Percentiles rank a stretch among this genome's conserved stretches.
Conservation (phyloP, 2,797 vertebrate species). For the Phataginus tetradactyla region DNA sequence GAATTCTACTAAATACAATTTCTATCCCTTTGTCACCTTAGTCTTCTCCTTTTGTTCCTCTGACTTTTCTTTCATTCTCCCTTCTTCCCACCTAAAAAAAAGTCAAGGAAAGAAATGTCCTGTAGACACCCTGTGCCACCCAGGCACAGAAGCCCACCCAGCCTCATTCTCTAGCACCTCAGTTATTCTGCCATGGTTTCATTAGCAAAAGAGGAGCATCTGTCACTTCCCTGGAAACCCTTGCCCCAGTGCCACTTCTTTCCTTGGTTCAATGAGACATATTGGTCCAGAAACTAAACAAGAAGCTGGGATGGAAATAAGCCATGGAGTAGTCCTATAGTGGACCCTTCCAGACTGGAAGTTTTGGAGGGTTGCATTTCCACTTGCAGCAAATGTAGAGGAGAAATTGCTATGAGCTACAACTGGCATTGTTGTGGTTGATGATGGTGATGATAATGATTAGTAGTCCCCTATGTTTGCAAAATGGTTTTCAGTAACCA, state of each 20-base stretch:
- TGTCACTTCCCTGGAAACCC: constrained; percentile 4
- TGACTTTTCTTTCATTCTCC: constrained; percentile 36
- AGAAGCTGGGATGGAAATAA: background rate
- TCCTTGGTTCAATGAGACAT: background rate
- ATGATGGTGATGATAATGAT: background rate
- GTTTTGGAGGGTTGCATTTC: background rate
- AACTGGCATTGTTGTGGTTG: background rate
- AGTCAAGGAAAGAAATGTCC: constrained; percentile 3
- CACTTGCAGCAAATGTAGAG: constrained; percentile 15
- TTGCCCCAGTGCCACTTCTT: background rate
- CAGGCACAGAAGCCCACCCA: background rate
- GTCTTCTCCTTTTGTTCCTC: constrained; percentile 29
- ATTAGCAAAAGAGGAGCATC: constrained; percentile 5
- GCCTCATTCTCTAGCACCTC: background rate
- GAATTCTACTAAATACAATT: background rate
- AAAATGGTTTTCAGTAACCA: constrained; percentile 42
- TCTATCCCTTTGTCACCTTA: background rate
- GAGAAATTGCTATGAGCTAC: constrained; percentile 22
- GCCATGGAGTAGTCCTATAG: background rate
- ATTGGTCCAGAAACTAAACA: background rate
- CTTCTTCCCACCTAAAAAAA: background rate
- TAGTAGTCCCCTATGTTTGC: background rate
- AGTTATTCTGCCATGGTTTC: background rate
- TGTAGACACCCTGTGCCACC: background rate
- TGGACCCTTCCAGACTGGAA: background rate